Conservation (phyloP, 2,113 vertebrate genomes). For the Calypte anna region DNA sequence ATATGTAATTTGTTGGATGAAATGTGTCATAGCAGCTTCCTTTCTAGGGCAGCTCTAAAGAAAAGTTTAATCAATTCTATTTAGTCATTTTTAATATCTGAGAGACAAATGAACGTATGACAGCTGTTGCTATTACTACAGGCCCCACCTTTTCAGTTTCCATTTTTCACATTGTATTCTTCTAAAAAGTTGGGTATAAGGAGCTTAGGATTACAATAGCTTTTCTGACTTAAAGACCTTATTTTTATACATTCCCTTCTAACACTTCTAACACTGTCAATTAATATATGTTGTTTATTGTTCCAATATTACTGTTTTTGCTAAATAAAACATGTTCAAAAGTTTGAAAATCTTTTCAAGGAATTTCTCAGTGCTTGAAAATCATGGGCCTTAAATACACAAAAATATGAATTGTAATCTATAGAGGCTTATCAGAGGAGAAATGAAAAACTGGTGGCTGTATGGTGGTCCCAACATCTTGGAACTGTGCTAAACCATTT, state of each 20-base stretch:
- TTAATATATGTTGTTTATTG: background rate
- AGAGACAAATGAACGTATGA: background rate
- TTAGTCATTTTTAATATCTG: background rate
- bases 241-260: background rate
- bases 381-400: background rate
- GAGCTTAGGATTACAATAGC: background rate
- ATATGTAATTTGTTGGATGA: background rate
- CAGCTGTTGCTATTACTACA: conserved; percentile 12
- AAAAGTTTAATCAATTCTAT: conserved; percentile 11
- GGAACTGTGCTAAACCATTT: background rate
- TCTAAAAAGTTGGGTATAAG: background rate
- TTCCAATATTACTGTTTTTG: background rate
- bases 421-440: background rate
- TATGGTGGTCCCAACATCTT: background rate
- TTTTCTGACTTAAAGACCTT: background rate
- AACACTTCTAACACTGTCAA: background rate
- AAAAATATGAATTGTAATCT: background rate
- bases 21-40: background rate
- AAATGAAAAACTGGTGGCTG: background rate
- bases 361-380: background rate
- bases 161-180: background rate
- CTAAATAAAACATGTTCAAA: background rate
- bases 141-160: background rate
- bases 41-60: conserved; percentile 3
- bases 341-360: background rate